These are phyloP conservation scores for Bombus cullumanus DNA, from an alignment of 1,140 invertebrate species.

Conservation along the genomic window DNA sequence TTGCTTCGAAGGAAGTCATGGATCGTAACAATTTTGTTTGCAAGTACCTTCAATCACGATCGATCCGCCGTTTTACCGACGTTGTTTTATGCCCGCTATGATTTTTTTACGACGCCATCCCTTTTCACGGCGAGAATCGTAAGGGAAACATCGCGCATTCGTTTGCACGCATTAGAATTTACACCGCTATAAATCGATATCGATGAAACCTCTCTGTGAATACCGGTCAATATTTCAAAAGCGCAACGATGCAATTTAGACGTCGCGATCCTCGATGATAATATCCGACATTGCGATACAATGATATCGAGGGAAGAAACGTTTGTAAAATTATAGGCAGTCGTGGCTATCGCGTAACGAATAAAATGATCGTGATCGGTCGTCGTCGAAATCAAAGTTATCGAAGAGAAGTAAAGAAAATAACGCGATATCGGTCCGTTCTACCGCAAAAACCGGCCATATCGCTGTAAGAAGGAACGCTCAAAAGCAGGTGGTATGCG, in stretches of 20 bases:
- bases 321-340: too few species aligned
- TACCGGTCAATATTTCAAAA: not conserved
- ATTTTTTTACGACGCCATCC: constrained; percentile 18
- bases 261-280: too few species aligned
- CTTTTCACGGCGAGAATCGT: not conserved
- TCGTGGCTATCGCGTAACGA: too few species aligned
- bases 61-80: constrained; percentile 8
- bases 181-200: constrained; percentile 1
- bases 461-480: not conserved
- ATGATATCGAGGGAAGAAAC: too few species aligned
- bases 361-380: not conserved
- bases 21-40: constrained; percentile 14
- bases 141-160: not conserved
- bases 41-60: constrained; percentile 22
- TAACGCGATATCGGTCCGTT: not conserved
- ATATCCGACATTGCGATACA: too few species aligned
- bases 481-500: not conserved
- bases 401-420: not conserved
- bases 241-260: too few species aligned
- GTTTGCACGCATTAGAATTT: not conserved
- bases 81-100: not conserved
- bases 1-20: too few species aligned
- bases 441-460: not conserved
- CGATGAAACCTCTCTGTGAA: not conserved
- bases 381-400: not conserved